phyloP scores from a whole-genome alignment of 2,888 invertebrate species.

The Cheilosia impressa region DNA sequence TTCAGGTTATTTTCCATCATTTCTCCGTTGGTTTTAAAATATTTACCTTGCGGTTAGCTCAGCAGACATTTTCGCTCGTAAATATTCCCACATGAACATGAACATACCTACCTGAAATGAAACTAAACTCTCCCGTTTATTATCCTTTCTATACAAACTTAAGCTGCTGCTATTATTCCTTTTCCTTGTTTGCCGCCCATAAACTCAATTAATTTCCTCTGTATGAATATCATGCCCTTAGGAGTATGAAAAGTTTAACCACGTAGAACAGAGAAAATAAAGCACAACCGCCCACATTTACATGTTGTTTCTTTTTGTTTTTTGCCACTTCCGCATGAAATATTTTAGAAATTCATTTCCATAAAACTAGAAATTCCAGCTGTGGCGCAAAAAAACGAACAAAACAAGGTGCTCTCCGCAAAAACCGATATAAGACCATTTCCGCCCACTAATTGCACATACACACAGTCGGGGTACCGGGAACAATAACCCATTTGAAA shows the following conservation, averaged over 20 bases:
- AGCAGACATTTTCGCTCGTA: no score
- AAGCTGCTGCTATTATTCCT: background rate
- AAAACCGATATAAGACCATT: slow-evolving; percentile 15
- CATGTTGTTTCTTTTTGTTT: background rate
- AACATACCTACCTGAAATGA: no score
- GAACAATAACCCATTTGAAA: background rate
- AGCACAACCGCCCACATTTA: slow-evolving; percentile 11
- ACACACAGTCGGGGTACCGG: background rate
- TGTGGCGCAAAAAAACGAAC: background rate
- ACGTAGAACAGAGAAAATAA: slow-evolving; percentile 21
- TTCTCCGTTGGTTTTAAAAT: no score
- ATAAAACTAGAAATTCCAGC: slow-evolving; percentile 32
- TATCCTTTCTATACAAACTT: background rate
- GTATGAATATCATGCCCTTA: background rate
- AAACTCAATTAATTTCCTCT: slow-evolving; percentile 42
- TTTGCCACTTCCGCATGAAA: slow-evolving; percentile 36
- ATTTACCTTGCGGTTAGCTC: no score
- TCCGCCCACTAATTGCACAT: slow-evolving; percentile 32
- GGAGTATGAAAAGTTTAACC: slow-evolving; percentile 29
- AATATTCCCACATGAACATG: no score
- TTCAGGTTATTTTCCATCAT: no score
- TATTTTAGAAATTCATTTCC: slow-evolving; percentile 28
- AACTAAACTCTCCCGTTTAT: background rate
- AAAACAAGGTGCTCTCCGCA: slow-evolving; percentile 13
- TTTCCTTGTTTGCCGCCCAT: slow-evolving; percentile 15